Percentiles rank a stretch among this genome's conserved stretches.
Evolutionary conservation across 2,888 invertebrate genomes (phyloP).

Genomic region (Timandra comae): DNA sequence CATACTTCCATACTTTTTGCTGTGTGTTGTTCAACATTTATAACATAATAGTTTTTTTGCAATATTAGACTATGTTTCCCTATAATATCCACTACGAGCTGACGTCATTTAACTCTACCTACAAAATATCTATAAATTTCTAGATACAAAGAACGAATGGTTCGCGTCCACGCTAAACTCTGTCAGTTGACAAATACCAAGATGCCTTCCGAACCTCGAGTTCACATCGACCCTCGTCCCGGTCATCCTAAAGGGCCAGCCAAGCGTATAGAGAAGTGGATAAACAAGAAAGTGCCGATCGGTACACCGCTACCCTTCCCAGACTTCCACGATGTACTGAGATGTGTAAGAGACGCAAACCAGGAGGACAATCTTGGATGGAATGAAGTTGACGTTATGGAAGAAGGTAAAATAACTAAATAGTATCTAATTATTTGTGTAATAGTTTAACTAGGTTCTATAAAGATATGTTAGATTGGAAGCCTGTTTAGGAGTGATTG

Average conservation of each 20-base stretch:
- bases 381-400: constrained; percentile 62
- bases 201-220: constrained; percentile 62
- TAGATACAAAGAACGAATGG: constrained; percentile 68
- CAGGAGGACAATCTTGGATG: constrained; percentile 54
- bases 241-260: constrained; percentile 59
- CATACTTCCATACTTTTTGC: too few relatives aligned
- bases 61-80: too few relatives aligned
- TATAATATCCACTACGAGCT: too few relatives aligned
- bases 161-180: constrained; percentile 75
- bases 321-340: constrained; percentile 74
- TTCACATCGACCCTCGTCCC: constrained; percentile 49
- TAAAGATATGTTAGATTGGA: too few relatives aligned
- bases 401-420: constrained; percentile 67
- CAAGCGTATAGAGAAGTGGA: constrained; percentile 56
- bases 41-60: too few relatives aligned
- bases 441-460: too few relatives aligned
- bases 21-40: too few relatives aligned
- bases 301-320: constrained; percentile 65
- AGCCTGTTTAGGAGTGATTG: too few relatives aligned
- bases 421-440: too few relatives aligned
- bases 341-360: constrained; percentile 60
- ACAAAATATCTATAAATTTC: constrained; percentile 7
- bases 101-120: too few relatives aligned
- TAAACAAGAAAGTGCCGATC: constrained; percentile 61
- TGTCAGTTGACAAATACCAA: constrained; percentile 78